phyloP scores from a whole-genome alignment of 2,797 vertebrate genomes.

The Mergus octosetaceus region DNA sequence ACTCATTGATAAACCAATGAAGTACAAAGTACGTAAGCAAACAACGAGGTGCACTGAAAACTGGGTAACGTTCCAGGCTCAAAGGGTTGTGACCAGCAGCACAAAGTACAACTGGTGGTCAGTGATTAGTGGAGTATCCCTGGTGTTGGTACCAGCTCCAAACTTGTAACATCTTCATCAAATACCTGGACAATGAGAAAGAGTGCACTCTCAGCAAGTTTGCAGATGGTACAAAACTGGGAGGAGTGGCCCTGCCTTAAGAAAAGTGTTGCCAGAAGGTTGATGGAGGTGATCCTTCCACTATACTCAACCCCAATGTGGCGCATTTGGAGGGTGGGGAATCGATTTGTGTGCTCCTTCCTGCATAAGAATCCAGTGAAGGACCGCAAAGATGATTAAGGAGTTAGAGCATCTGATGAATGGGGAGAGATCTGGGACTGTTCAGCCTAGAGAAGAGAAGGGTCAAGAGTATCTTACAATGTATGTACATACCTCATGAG shows the following conservation, averaged over 20 bases:
- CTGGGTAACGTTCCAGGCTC: neutral
- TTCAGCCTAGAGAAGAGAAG: neutral
- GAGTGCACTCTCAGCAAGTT: neutral
- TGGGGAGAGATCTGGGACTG: neutral
- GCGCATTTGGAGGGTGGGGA: neutral
- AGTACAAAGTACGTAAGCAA: neutral
- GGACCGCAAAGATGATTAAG: neutral
- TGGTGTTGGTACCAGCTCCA: too few species aligned
- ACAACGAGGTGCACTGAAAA: neutral
- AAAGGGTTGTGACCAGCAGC: neutral
- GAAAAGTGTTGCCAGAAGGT: fast-evolving
- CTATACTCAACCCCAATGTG: neutral
- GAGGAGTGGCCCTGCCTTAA: neutral
- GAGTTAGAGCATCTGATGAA: neutral
- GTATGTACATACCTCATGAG: neutral
- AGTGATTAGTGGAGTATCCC: neutral
- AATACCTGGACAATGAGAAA: neutral
- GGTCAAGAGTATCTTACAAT: neutral
- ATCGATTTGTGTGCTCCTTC: neutral
- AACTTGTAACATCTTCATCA: neutral
- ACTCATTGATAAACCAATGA: neutral
- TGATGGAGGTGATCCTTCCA: neutral
- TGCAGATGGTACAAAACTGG: neutral
- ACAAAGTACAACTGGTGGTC: neutral
- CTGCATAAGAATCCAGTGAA: neutral